A percentile compares a stretch with the other conserved stretches of the same genome.
phyloP scores from a whole-genome alignment of 2,113 vertebrate species.

The Saguinus midas region DNA sequence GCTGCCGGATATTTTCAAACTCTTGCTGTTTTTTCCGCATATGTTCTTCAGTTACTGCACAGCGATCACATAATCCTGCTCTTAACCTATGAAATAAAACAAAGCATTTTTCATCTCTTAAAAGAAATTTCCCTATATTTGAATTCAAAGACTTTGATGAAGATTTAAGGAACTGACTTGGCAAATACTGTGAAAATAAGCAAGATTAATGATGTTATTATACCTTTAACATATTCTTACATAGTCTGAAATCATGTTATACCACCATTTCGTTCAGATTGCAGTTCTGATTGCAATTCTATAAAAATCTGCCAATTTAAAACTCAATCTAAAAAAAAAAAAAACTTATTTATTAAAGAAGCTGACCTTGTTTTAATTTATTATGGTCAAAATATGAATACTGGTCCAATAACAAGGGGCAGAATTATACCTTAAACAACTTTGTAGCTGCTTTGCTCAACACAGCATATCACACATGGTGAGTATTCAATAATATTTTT shows the following conservation, averaged over 20 bases:
- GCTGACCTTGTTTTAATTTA: not conserved
- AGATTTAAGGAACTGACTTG: constrained; percentile 2
- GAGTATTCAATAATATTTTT: not conserved
- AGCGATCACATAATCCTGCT: constrained; percentile 90
- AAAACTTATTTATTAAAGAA: constrained; percentile 13
- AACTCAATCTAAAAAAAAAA: not conserved
- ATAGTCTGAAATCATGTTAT: not conserved
- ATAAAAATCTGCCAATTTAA: not conserved
- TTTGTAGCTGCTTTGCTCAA: not conserved
- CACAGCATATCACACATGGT: not conserved
- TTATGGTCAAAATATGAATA: not conserved
- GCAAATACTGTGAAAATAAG: constrained; percentile 7
- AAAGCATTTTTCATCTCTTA: not conserved
- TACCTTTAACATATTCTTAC: not conserved
- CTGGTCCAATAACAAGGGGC: not conserved
- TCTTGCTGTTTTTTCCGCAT: constrained; percentile 89
- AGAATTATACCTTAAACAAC: not conserved
- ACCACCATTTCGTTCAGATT: not conserved
- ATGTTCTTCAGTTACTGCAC: constrained; percentile 90
- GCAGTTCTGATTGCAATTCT: constrained; percentile 9
- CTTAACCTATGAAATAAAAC: constrained; percentile 85
- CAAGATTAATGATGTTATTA: not conserved
- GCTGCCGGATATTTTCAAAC: constrained; percentile 89
- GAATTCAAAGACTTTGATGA: constrained; percentile 29
- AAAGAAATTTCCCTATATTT: not conserved